Conservation (phyloP, 92 coral and sea anemone species). For the Palythoa heliodiscus region DNA sequence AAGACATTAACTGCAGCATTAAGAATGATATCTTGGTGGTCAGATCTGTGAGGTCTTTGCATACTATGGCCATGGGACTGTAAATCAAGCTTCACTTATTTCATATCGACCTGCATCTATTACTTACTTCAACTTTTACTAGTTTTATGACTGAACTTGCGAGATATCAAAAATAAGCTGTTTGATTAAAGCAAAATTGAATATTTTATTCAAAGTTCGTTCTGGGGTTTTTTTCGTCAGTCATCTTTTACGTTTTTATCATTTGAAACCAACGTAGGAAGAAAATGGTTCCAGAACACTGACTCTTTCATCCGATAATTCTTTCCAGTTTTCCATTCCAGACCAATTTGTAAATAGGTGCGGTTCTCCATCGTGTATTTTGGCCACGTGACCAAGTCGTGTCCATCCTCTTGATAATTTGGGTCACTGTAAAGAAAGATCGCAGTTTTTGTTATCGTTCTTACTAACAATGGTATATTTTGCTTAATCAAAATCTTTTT, state of each 20-base stretch:
- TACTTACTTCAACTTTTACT: too few relatives aligned
- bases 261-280: slow-evolving; percentile 36
- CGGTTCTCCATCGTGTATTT: slow-evolving; percentile 45
- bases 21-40: too few relatives aligned
- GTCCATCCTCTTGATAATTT: slow-evolving; percentile 26
- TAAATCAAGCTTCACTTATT: background rate
- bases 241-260: background rate
- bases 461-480: too few relatives aligned
- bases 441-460: background rate
- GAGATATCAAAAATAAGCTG: too few relatives aligned
- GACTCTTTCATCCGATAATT: slow-evolving; percentile 21
- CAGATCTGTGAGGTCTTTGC: background rate
- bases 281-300: slow-evolving; percentile 48
- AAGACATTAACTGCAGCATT: too few relatives aligned
- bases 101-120: background rate
- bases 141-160: too few relatives aligned
- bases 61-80: background rate
- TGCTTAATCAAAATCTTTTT: too few relatives aligned
- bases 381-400: slow-evolving; percentile 52
- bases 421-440: slow-evolving; percentile 18
- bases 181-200: too few relatives aligned
- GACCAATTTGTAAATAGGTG: slow-evolving; percentile 36
- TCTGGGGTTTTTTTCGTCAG: background rate
- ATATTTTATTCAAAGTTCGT: background rate
- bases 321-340: slow-evolving; percentile 30